phyloP scores from a whole-genome alignment of 2,888 invertebrate species.

The Homarus gammarus region DNA sequence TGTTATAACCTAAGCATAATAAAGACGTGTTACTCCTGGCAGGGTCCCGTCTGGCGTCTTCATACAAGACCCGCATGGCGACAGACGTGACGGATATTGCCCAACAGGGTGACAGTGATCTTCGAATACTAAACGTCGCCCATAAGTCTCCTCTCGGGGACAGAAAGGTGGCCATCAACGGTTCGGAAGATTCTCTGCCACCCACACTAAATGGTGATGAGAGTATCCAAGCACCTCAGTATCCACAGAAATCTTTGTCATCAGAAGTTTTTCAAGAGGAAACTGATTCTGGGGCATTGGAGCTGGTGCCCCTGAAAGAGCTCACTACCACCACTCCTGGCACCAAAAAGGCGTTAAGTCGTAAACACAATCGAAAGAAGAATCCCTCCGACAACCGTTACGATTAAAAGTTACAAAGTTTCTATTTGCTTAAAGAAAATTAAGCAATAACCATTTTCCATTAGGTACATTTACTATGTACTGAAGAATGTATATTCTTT shows the following conservation, averaged over 20 bases:
- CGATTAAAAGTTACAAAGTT: no score
- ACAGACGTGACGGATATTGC: background rate
- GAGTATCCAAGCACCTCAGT: background rate
- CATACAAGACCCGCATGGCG: background rate
- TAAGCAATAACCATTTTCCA: no score
- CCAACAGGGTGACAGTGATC: background rate
- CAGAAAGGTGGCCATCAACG: background rate
- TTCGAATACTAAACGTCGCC: background rate
- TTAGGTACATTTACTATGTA: no score
- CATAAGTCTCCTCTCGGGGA: background rate
- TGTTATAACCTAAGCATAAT: no score
- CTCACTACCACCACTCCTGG: background rate
- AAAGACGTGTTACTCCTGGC: background rate
- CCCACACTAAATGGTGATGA: background rate
- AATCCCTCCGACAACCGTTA: background rate
- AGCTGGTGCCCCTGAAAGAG: slow-evolving; percentile 27
- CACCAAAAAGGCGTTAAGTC: background rate
- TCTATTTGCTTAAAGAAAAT: no score
- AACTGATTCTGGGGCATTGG: background rate
- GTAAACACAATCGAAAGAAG: background rate
- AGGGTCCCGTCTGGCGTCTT: background rate
- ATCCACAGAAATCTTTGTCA: background rate
- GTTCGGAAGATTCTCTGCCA: background rate
- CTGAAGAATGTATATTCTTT: no score
- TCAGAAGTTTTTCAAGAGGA: background rate